Conservation (phyloP, 2,888 invertebrate species). For the Amphipoea lucens region DNA sequence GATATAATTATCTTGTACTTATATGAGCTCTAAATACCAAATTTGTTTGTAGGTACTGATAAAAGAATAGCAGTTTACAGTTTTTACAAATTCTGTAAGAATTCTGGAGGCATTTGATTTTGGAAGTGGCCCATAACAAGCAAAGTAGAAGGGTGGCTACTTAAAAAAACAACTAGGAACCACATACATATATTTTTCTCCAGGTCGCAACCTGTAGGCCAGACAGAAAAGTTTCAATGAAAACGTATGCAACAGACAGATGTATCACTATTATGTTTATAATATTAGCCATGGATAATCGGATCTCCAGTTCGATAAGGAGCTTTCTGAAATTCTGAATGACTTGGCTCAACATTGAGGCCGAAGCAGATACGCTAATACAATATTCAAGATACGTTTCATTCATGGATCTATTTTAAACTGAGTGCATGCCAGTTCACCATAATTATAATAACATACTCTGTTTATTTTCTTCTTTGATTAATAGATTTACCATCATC, state of each 20-base stretch:
- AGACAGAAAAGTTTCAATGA: too few species aligned
- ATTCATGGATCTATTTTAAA: conserved; percentile 52
- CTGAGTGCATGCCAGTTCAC: conserved; percentile 4
- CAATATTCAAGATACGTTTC: conserved; percentile 40
- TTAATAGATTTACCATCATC: neutral
- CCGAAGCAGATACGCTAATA: conserved; percentile 24
- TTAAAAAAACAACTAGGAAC: neutral
- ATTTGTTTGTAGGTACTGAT: neutral
- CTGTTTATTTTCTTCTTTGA: conserved; percentile 1
- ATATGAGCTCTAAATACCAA: neutral
- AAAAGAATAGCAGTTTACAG: neutral
- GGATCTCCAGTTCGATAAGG: conserved; percentile 8
- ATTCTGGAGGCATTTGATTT: too few species aligned
- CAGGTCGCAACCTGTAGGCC: too few species aligned
- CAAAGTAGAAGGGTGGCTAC: too few species aligned
- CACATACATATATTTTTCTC: neutral
- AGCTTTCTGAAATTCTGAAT: conserved; percentile 37
- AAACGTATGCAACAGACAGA: too few species aligned
- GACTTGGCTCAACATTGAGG: conserved; percentile 46
- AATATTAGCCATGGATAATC: conserved; percentile 2
- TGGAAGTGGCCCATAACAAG: too few species aligned
- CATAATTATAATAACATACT: neutral
- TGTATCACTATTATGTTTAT: conserved; percentile 1
- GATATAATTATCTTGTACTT: conserved; percentile 3
- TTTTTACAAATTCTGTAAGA: neutral